A percentile compares a stretch with the other conserved stretches of the same genome.
Evolutionary conservation across 2,797 vertebrate species (phyloP).

Genomic region (Sebastes cheni): DNA sequence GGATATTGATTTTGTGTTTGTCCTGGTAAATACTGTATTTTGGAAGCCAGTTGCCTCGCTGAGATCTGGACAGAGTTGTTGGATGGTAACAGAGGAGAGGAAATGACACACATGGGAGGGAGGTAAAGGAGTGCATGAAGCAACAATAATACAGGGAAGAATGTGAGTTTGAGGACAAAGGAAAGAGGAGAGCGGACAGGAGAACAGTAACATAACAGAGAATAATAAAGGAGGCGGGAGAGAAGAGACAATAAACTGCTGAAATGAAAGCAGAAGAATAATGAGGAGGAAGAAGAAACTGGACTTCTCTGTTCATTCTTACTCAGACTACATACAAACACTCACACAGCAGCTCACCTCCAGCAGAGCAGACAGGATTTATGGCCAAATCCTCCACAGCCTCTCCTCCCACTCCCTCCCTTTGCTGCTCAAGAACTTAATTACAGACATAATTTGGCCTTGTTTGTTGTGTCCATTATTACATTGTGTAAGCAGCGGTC

Average conservation of each 20-base stretch:
- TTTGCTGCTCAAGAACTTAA: constrained; percentile 64
- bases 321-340: constrained; percentile 12
- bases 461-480: constrained; percentile 66
- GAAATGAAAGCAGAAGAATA: not conserved
- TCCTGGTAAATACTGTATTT: constrained; percentile 69
- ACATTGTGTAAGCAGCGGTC: constrained; percentile 39
- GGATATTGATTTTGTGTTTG: constrained; percentile 75
- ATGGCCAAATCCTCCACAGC: constrained; percentile 41
- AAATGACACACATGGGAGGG: constrained; percentile 46
- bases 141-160: constrained; percentile 18
- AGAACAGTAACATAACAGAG: not conserved
- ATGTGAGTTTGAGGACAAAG: not conserved
- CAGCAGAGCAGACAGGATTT: constrained; percentile 32
- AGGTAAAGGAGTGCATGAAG: constrained; percentile 36
- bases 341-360: constrained; percentile 38
- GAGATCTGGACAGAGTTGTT: constrained; percentile 59
- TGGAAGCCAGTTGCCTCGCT: constrained; percentile 54
- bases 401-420: constrained; percentile 31
- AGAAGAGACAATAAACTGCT: not conserved
- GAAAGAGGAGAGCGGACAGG: not conserved
- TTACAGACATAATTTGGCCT: constrained; percentile 68
- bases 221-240: not conserved
- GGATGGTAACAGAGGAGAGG: constrained; percentile 47
- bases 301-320: constrained; percentile 10
- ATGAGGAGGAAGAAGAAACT: not conserved